phyloP scores from a whole-genome alignment of 1,140 invertebrate species.

The Nasonia giraulti region DNA sequence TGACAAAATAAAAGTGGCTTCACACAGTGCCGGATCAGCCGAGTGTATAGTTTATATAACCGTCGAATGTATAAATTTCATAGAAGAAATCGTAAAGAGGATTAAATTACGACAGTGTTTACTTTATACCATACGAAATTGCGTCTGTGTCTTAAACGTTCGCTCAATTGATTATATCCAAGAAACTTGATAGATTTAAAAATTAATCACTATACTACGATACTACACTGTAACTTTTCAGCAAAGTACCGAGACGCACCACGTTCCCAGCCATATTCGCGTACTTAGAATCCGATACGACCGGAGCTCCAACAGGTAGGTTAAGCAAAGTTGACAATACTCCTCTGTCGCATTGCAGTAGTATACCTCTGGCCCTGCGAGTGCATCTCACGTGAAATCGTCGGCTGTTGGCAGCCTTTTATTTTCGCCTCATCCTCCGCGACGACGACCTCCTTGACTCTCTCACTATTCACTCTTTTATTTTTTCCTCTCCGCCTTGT shows the following conservation, averaged over 20 bases:
- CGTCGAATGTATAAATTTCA: not conserved
- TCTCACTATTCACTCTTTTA: not conserved
- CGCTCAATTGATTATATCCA: no score
- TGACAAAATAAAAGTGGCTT: not conserved
- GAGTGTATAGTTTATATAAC: not conserved
- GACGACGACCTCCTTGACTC: slow-evolving; percentile 1
- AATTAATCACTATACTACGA: no score
- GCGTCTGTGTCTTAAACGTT: not conserved
- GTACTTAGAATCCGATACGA: not conserved
- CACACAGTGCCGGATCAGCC: not conserved
- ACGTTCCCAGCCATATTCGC: not conserved
- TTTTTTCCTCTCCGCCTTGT: not conserved
- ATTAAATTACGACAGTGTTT: not conserved
- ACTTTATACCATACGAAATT: not conserved
- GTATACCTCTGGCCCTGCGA: slow-evolving; percentile 41
- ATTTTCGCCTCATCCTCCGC: not conserved
- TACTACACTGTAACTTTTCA: no score
- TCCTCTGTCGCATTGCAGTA: slow-evolving; percentile 49
- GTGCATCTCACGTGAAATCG: slow-evolving; percentile 16
- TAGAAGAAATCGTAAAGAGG: not conserved
- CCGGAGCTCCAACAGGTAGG: slow-evolving; percentile 61
- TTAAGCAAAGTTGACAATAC: slow-evolving; percentile 58
- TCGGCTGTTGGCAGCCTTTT: not conserved
- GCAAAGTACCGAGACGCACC: not conserved
- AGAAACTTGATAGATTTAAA: no score